Percentiles rank a stretch among this genome's conserved stretches.
Conservation (phyloP, 2,797 vertebrate genomes). For the Paedocypris micromegethes region DNA sequence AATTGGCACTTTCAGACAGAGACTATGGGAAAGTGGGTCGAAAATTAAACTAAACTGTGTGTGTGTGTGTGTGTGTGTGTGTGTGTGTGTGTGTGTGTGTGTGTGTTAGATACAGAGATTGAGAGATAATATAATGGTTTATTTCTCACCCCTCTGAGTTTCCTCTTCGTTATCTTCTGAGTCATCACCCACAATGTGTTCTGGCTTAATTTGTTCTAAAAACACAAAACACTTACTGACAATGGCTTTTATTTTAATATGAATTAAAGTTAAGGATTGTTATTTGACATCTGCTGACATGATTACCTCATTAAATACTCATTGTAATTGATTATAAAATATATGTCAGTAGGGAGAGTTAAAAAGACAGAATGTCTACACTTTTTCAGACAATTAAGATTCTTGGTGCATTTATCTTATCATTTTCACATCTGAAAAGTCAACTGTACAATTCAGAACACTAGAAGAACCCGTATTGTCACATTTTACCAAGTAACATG, state of each 20-base stretch:
- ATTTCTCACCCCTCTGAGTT: constrained; percentile 79
- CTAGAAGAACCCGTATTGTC: constrained; percentile 11
- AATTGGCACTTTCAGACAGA: not conserved
- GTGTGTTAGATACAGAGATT: not conserved
- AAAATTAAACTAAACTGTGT: not conserved
- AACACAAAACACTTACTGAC: constrained; percentile 26
- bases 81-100: not conserved
- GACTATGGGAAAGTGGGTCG: not conserved
- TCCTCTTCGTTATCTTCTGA: constrained; percentile 88
- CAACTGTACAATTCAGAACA: constrained; percentile 3
- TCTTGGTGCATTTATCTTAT: constrained; percentile 6
- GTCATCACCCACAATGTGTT: constrained; percentile 87
- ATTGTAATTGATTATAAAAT: too few species aligned
- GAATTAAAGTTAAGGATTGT: too few species aligned
- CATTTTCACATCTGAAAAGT: constrained; percentile 2
- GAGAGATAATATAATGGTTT: too few species aligned
- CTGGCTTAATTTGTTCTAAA: constrained; percentile 88
- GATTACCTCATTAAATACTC: too few species aligned
- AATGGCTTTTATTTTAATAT: too few species aligned
- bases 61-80: not conserved
- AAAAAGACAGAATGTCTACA: too few species aligned
- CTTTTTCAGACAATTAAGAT: too few species aligned
- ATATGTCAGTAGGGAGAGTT: too few species aligned
- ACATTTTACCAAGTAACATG: constrained; percentile 1
- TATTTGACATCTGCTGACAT: too few species aligned